These are phyloP conservation scores for Oryzias curvinotus DNA, from an alignment of 2,113 vertebrate genomes.

Conservation along the genomic window DNA sequence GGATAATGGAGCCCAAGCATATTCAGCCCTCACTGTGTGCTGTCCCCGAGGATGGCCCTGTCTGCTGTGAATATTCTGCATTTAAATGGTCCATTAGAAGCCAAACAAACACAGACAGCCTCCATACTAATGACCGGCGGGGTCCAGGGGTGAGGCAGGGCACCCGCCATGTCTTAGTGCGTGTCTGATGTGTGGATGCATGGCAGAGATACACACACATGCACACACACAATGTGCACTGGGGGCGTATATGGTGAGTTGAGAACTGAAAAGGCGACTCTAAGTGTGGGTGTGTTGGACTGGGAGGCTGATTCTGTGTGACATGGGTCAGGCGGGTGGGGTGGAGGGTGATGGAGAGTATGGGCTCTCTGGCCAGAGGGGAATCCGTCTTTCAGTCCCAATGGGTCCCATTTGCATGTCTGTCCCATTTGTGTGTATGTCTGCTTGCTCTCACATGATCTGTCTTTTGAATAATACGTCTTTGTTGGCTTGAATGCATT, in stretches of 20 bases:
- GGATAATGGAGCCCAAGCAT: constrained; percentile 73
- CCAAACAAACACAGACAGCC: constrained; percentile 74
- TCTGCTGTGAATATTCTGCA: constrained; percentile 78
- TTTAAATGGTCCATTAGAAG: constrained; percentile 78
- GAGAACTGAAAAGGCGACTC: constrained; percentile 31
- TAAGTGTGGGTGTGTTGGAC: constrained; percentile 44
- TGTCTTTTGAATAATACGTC: constrained; percentile 58
- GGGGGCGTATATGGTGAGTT: constrained; percentile 21
- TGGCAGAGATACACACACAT: constrained; percentile 17
- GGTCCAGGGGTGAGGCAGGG: constrained; percentile 67
- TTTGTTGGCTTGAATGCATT: constrained; percentile 54
- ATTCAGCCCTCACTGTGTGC: constrained; percentile 63
- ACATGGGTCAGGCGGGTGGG: constrained; percentile 67
- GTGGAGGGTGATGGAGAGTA: constrained; percentile 41
- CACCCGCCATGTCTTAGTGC: constrained; percentile 46
- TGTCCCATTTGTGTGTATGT: constrained; percentile 51
- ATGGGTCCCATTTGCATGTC: constrained; percentile 69
- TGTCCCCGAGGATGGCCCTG: constrained; percentile 67
- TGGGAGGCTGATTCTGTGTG: constrained; percentile 68
- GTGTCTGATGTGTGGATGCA: constrained; percentile 25
- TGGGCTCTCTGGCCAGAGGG: constrained; percentile 71
- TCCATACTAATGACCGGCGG: constrained; percentile 73
- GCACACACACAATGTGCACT: constrained; percentile 22
- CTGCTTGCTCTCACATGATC: constrained; percentile 42
- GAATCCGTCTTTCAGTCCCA: constrained; percentile 53